phyloP scores from a whole-genome alignment of 2,113 vertebrate species.

The Apodemus speciosus region DNA sequence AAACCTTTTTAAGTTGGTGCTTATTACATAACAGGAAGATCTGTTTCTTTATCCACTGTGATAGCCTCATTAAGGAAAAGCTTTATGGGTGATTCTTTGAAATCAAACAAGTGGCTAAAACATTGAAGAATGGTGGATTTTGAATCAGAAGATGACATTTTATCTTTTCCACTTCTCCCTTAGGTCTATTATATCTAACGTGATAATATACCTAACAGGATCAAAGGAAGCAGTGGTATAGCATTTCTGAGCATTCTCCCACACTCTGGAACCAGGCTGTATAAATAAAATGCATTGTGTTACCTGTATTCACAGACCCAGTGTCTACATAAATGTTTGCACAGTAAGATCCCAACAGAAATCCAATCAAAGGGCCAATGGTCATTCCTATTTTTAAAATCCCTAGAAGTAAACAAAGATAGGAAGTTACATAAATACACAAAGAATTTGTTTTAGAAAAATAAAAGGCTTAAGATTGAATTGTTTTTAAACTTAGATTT shows the following conservation, averaged over 20 bases:
- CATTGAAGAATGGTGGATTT: background rate
- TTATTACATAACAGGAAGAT: background rate
- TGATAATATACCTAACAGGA: background rate
- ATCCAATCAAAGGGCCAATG: slow-evolving; percentile 93
- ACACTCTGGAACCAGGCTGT: background rate
- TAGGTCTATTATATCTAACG: background rate
- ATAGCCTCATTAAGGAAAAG: background rate
- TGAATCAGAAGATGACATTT: background rate
- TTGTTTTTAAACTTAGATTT: background rate
- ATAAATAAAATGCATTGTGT: slow-evolving; percentile 39
- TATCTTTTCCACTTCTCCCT: background rate
- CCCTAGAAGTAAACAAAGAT: slow-evolving; percentile 83
- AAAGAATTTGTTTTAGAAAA: background rate
- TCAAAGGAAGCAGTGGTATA: background rate
- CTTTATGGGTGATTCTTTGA: background rate
- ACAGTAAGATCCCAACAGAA: slow-evolving; percentile 91
- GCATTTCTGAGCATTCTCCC: background rate
- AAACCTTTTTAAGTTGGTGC: background rate
- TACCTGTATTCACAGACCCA: slow-evolving; percentile 92
- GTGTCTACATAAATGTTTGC: slow-evolving; percentile 94
- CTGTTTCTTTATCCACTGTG: background rate
- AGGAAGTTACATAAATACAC: background rate
- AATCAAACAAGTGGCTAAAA: background rate
- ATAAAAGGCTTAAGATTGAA: background rate
- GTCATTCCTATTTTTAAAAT: slow-evolving; percentile 92